Percentiles rank a stretch among this genome's conserved stretches.
Conservation (phyloP, 2,888 invertebrate genomes). For the Cantharis rufa region DNA sequence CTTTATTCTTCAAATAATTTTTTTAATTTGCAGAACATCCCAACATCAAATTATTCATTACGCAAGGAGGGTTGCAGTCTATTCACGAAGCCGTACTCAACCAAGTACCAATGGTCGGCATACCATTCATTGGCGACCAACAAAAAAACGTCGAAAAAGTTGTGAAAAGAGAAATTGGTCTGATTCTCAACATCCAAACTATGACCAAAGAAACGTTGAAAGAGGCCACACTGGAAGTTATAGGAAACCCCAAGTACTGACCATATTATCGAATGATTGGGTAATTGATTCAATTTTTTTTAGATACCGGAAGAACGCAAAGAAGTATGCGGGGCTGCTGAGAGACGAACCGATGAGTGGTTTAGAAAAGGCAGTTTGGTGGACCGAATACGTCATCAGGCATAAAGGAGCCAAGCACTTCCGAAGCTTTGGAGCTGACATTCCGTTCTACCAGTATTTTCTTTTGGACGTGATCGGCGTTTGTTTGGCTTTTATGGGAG, state of each 20-base stretch:
- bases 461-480: neutral
- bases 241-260: constrained; percentile 37
- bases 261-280: no score
- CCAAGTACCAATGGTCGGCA: neutral
- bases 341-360: constrained; percentile 8
- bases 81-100: neutral
- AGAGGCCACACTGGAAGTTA: constrained; percentile 37
- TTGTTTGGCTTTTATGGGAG: neutral
- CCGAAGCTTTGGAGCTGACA: neutral
- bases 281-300: neutral
- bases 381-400: neutral
- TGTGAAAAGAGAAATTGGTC: neutral
- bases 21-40: neutral
- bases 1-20: no score
- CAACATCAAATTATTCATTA: neutral
- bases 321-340: neutral
- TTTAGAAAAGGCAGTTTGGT: neutral
- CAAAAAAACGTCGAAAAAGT: neutral
- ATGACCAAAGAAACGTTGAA: neutral
- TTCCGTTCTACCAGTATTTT: neutral
- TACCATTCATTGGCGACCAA: neutral
- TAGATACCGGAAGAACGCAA: neutral
- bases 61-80: neutral
- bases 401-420: neutral
- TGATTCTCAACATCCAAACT: neutral